Conservation (phyloP, 2,113 vertebrate genomes). For the Sturnus vulgaris region DNA sequence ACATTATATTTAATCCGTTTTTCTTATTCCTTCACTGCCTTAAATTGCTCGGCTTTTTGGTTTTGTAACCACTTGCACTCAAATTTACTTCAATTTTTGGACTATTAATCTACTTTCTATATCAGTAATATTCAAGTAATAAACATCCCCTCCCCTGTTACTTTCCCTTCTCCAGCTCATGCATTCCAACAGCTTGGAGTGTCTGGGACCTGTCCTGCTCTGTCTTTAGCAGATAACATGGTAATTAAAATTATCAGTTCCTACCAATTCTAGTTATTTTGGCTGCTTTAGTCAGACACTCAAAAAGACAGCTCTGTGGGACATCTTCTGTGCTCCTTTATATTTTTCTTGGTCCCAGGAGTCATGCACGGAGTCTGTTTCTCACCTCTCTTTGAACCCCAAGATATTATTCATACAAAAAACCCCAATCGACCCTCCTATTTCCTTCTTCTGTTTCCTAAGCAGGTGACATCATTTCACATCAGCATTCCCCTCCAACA, state of each 20-base stretch:
- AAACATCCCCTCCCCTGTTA: background rate
- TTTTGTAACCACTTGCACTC: conserved; percentile 26
- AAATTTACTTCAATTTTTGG: conserved; percentile 10
- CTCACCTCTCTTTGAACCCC: background rate
- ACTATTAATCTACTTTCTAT: background rate
- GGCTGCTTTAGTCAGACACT: background rate
- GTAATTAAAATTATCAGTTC: background rate
- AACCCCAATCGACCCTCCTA: fast-evolving
- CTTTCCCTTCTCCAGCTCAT: background rate
- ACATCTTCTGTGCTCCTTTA: background rate
- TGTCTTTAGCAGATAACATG: background rate
- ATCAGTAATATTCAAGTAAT: background rate
- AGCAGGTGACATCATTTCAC: background rate
- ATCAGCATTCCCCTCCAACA: background rate
- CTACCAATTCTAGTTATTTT: background rate
- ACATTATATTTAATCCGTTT: conserved; percentile 45
- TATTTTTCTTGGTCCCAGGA: background rate
- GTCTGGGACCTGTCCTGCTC: background rate
- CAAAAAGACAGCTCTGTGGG: background rate
- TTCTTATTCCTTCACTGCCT: background rate
- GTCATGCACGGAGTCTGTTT: background rate
- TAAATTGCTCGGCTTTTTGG: background rate
- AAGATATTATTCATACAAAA: background rate
- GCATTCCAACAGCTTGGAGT: background rate
- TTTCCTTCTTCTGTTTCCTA: background rate